Conservation (phyloP, 1,140 invertebrate genomes). For the Drosophila carrolli region DNA sequence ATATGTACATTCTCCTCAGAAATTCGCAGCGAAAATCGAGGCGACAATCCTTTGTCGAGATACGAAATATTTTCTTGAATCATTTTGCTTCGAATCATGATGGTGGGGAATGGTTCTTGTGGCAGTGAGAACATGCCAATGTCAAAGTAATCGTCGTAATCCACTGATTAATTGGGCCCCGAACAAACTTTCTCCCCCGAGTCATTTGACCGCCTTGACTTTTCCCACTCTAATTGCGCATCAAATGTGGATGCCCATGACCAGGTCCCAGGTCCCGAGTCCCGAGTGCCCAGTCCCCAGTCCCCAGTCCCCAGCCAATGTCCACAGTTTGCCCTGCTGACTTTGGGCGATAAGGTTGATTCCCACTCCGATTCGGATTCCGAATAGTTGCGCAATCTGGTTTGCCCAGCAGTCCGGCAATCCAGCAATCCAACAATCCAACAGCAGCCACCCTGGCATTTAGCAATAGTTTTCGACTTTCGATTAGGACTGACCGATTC, state of each 20-base stretch:
- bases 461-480: constrained; percentile 18
- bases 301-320: neutral
- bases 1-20: neutral
- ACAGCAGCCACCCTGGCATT: constrained; percentile 13
- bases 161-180: constrained; percentile 13
- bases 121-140: neutral
- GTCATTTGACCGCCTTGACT: neutral
- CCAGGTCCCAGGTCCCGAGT: no score
- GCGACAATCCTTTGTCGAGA: no score
- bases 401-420: neutral
- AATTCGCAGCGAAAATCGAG: no score
- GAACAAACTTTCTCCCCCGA: neutral
- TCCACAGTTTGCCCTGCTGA: constrained; percentile 23
- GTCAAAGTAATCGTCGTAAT: constrained; percentile 3
- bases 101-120: neutral
- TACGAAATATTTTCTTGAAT: neutral
- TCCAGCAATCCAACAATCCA: neutral
- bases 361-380: neutral
- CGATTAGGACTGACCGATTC: constrained; percentile 67
- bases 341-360: constrained; percentile 24
- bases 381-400: constrained; percentile 23
- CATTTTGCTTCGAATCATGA: neutral
- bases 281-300: neutral
- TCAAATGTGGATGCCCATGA: neutral
- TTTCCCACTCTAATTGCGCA: constrained; percentile 24